phyloP scores from a whole-genome alignment of 2,797 vertebrate species.

The Halcyon leucocephala region DNA sequence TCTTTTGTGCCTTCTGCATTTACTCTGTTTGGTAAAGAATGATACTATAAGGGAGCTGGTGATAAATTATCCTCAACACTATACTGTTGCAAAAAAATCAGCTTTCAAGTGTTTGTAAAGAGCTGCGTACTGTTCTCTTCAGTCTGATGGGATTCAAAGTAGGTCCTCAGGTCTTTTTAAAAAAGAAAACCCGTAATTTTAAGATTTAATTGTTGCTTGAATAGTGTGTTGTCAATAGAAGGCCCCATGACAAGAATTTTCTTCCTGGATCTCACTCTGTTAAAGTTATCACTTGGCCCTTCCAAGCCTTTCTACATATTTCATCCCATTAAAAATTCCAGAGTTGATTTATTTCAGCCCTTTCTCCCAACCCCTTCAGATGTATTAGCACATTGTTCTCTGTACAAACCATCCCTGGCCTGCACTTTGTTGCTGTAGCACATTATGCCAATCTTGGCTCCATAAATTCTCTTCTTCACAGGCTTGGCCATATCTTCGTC shows the following conservation, averaged over 20 bases:
- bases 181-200: background rate
- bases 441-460: background rate
- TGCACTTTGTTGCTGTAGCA: background rate
- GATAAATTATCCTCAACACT: background rate
- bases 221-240: background rate
- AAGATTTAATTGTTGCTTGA: background rate
- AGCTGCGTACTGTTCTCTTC: background rate
- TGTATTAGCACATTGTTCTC: background rate
- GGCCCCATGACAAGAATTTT: background rate
- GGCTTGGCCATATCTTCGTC: background rate
- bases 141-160: background rate
- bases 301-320: background rate
- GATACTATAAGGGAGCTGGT: background rate
- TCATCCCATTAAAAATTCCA: background rate
- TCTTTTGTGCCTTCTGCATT: background rate
- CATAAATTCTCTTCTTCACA: constrained; percentile 8
- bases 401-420: background rate
- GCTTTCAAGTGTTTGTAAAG: background rate
- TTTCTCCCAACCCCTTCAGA: background rate
- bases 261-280: background rate
- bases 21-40: background rate
- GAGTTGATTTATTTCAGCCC: background rate
- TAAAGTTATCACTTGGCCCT: background rate
- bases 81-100: background rate
- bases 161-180: background rate